Evolutionary conservation across 2,113 vertebrate species (phyloP).

Genomic region (Pteronura brasiliensis): DNA sequence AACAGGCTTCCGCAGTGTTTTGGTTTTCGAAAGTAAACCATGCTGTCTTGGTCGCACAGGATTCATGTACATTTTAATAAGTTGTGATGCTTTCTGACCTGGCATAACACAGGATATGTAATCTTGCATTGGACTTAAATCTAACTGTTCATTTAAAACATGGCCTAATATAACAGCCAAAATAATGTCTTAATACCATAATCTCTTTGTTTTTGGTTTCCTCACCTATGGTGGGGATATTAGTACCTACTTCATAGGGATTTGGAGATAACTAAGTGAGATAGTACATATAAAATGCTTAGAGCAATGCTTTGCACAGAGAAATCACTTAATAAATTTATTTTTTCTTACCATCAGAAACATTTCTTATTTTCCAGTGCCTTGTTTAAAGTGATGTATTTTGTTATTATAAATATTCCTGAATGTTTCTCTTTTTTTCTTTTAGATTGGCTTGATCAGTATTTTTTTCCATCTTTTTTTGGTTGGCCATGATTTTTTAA

Average conservation of each 20-base stretch:
- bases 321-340: background rate
- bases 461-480: background rate
- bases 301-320: background rate
- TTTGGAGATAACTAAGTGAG: background rate
- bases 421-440: background rate
- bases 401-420: background rate
- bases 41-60: background rate
- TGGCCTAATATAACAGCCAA: background rate
- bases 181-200: background rate
- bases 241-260: background rate
- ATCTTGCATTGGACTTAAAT: background rate
- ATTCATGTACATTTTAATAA: conserved; percentile 13
- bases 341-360: background rate
- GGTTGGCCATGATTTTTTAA: background rate
- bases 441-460: background rate
- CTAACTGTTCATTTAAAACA: background rate
- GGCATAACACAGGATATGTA: background rate
- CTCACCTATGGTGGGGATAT: background rate
- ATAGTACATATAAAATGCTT: background rate
- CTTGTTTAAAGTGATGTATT: background rate
- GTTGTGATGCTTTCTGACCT: background rate
- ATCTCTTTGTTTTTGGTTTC: background rate
- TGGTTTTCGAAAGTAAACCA: background rate
- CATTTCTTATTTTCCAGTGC: background rate
- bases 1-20: background rate